Evolutionary conservation across 2,797 vertebrate genomes (phyloP), one percentile per base, ranked within the genome.

Genomic region (Eleutherodactylus coqui): DNA sequence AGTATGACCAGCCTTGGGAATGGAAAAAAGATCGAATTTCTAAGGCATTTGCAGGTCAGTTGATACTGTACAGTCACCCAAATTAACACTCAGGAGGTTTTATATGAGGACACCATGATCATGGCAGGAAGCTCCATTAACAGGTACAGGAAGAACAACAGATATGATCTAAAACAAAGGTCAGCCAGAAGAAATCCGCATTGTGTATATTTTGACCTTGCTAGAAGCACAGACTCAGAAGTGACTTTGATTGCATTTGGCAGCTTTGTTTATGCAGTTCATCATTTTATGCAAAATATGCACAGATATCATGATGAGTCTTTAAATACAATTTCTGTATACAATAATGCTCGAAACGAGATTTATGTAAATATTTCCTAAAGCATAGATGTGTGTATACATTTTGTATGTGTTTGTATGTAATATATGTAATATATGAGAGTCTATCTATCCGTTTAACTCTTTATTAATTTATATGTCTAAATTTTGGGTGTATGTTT

Each of bases 1-100:
- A 99, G 75, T 99, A 99, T 0, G 98, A 99, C 92, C 98, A 99
- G 89, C 98, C 98, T 38, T 99, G 98, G 98, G 98, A 99, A 88
- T 99, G 98, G 98, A 99, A 99, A 91, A 98, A 98, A 86, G 98
- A 98, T 82, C 90, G 97, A 53, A 98, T 99, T 93, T 99, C 97
- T 90, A 98, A 98, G 93, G 98, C 98, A 17, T 99, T 99, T 82
- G 97, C 98, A 91, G 98, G 98, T 99, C 92, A 88, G 88, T 85
- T 51, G 36, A 73, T 51, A 84, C 24, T 51, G 29, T 24, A 62
- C 62, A 38, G 45, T 62, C 55, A 34, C 11, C 72, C 19, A 36
- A 14, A 47, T 29, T 29, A 38, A 64, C 58, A 17, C 29, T 47
- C 38, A 67, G 45, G 45, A 67, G 32, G 45, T 75, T 73, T 75